Percentiles rank a stretch among this genome's conserved stretches.
Conservation (phyloP, 23 tunicate genomes). For the Halocynthia aurantium region DNA sequence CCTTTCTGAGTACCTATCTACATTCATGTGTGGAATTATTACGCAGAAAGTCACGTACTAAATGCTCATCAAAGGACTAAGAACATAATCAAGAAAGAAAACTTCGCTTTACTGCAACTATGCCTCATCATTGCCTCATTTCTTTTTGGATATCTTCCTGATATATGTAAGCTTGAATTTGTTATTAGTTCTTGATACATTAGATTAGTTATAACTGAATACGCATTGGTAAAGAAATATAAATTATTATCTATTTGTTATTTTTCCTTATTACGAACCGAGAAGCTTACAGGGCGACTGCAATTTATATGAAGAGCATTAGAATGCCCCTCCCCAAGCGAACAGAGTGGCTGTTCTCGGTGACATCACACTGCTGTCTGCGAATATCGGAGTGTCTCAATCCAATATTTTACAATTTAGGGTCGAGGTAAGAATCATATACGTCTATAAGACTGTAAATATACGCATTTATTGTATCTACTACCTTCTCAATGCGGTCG, state of each 20-base stretch:
- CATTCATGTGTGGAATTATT: background rate
- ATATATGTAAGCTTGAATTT: slow-evolving; percentile 1
- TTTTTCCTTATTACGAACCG: background rate
- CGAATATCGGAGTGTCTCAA: slow-evolving; percentile 8
- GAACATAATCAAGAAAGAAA: background rate
- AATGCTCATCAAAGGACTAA: background rate
- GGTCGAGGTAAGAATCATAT: background rate
- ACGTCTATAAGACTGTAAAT: background rate
- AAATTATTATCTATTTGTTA: background rate
- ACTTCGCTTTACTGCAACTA: slow-evolving; percentile 1
- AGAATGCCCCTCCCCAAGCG: background rate
- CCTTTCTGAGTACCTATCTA: background rate
- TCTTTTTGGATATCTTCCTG: slow-evolving; percentile 4
- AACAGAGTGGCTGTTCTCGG: slow-evolving; percentile 1
- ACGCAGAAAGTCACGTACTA: background rate
- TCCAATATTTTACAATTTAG: slow-evolving; percentile 8
- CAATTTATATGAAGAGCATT: background rate
- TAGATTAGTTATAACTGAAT: too few relatives aligned
- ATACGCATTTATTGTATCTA: background rate
- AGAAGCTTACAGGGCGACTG: slow-evolving; percentile 8
- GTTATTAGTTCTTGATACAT: background rate
- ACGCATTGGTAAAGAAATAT: background rate
- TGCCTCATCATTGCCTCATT: background rate
- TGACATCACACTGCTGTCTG: background rate
- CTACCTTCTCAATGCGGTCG: background rate